A percentile compares a stretch with the other conserved stretches of the same genome.
Evolutionary conservation across 2,113 vertebrate species (phyloP).

Genomic region (Ornithorhynchus anatinus): DNA sequence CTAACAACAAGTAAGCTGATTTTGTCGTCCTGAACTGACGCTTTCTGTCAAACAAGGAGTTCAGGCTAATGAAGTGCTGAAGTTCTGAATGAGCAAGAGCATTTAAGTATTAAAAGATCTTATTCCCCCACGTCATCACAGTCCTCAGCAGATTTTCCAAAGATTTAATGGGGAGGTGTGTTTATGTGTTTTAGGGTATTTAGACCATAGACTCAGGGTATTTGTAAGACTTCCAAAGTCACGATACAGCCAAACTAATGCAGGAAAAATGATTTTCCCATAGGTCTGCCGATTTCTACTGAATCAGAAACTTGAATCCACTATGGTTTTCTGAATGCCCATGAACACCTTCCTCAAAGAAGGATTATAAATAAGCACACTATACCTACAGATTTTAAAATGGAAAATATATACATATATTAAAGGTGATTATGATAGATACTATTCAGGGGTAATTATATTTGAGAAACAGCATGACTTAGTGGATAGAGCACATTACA

Average conservation of each 20-base stretch:
- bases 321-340: no score
- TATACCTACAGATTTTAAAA: no score
- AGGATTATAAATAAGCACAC: no score
- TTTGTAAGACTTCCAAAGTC: background rate
- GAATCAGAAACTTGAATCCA: background rate
- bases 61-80: slow-evolving; percentile 31
- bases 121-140: slow-evolving; percentile 33
- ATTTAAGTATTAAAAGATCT: slow-evolving; percentile 37
- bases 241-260: background rate
- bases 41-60: slow-evolving; percentile 20
- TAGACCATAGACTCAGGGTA: background rate
- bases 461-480: no score
- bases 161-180: slow-evolving; percentile 37
- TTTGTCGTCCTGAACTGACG: slow-evolving; percentile 37
- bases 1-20: background rate
- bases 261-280: background rate
- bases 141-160: slow-evolving; percentile 42
- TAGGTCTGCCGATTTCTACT: background rate
- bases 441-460: no score
- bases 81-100: slow-evolving; percentile 48
- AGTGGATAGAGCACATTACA: no score
- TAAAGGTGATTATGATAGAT: no score
- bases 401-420: no score
- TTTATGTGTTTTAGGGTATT: slow-evolving; percentile 33
- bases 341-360: no score